phyloP scores from a whole-genome alignment of 2,113 vertebrate species.

The Varanus salvator region DNA sequence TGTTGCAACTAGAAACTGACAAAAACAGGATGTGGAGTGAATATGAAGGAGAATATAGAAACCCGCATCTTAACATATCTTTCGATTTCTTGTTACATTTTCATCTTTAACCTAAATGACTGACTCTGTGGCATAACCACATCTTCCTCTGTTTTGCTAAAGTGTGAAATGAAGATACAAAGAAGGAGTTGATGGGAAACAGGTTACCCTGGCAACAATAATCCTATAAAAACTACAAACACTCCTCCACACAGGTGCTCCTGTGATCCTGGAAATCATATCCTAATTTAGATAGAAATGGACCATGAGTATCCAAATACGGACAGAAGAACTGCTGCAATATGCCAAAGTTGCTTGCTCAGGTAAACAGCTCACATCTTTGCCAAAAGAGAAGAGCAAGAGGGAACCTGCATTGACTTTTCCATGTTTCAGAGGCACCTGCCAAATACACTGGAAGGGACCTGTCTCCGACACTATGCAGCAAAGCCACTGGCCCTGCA shows the following conservation, averaged over 20 bases:
- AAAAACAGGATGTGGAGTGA: neutral
- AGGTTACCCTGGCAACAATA: conserved; percentile 27
- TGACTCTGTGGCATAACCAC: neutral
- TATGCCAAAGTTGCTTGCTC: neutral
- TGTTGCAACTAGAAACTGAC: neutral
- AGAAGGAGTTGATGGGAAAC: conserved; percentile 7
- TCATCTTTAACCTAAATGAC: neutral
- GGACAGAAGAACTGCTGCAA: neutral
- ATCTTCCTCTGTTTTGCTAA: neutral
- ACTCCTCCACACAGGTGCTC: neutral
- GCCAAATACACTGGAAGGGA: neutral
- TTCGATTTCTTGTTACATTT: neutral
- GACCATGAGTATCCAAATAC: neutral
- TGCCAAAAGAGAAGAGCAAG: neutral
- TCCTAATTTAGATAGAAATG: neutral
- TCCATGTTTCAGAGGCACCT: neutral
- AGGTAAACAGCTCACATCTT: neutral
- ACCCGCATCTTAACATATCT: neutral
- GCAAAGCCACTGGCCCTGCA: neutral
- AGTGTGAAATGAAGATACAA: neutral
- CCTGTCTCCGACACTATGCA: neutral
- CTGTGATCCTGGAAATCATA: neutral
- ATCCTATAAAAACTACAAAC: neutral
- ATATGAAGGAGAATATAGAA: neutral
- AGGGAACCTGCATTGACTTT: neutral